Evolutionary conservation across 2,888 invertebrate genomes (phyloP).

Genomic region (Netelia fuscicornis): DNA sequence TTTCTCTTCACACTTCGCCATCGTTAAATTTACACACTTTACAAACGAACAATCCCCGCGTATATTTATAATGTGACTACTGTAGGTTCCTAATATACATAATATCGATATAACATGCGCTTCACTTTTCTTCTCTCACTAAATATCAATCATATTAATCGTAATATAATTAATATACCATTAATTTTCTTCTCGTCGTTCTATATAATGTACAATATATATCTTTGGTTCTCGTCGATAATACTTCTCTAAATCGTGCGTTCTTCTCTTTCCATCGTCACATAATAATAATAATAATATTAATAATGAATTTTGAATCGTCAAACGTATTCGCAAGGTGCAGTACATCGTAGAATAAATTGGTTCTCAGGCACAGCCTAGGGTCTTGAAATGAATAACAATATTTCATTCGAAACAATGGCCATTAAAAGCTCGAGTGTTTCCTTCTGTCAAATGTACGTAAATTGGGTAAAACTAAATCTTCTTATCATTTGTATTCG

Average conservation of each 20-base stretch:
- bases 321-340: slow-evolving; percentile 33
- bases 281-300: slow-evolving; percentile 48
- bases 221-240: slow-evolving; percentile 77
- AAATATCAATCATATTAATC: slow-evolving; percentile 50
- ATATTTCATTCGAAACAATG: too few relatives aligned
- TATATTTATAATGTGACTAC: slow-evolving; percentile 58
- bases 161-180: slow-evolving; percentile 60
- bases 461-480: too few relatives aligned
- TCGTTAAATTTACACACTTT: slow-evolving; percentile 16
- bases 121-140: slow-evolving; percentile 3
- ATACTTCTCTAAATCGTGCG: slow-evolving; percentile 67
- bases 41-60: slow-evolving; percentile 55
- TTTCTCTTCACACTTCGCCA: slow-evolving; percentile 5
- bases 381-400: slow-evolving; percentile 1
- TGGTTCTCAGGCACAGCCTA: slow-evolving; percentile 24
- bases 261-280: slow-evolving; percentile 13
- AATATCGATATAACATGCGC: slow-evolving; percentile 58
- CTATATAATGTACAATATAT: slow-evolving; percentile 76
- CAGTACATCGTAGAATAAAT: background rate
- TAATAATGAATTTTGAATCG: slow-evolving; percentile 53
- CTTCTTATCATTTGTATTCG: background rate
- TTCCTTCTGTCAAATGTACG: too few relatives aligned
- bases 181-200: slow-evolving; percentile 68
- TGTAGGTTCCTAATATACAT: slow-evolving; percentile 60
- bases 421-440: too few relatives aligned